Percentiles rank a stretch among this genome's conserved stretches.
phyloP scores from a whole-genome alignment of 92 coral and sea anemone species.

The Epizoanthus illoricatus region DNA sequence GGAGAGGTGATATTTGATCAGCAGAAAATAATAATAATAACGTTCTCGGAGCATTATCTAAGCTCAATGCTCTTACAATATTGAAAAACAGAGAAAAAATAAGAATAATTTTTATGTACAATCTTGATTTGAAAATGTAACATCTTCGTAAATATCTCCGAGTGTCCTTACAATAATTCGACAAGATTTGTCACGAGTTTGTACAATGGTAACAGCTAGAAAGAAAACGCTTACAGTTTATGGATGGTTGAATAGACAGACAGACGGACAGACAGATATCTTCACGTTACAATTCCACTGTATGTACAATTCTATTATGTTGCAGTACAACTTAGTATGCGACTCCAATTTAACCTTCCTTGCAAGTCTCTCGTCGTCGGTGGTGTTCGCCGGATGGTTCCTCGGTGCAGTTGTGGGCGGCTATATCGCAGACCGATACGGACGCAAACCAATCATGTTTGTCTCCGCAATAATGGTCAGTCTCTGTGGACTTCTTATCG shows the following conservation, averaged over 20 bases:
- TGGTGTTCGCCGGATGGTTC: slow-evolving; percentile 77
- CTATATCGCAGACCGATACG: slow-evolving; percentile 76
- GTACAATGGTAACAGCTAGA: too few species aligned
- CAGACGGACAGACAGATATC: background rate
- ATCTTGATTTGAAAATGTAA: background rate
- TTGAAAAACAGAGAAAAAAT: too few species aligned
- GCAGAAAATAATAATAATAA: too few species aligned
- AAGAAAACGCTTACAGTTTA: too few species aligned
- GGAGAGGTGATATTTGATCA: too few species aligned
- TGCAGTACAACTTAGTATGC: slow-evolving; percentile 87
- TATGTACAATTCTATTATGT: background rate
- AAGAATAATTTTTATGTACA: too few species aligned
- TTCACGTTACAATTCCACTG: background rate
- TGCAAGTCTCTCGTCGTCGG: slow-evolving; percentile 76
- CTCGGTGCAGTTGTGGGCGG: slow-evolving; percentile 74
- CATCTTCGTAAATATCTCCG: background rate
- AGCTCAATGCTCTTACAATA: too few species aligned
- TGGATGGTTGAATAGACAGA: background rate
- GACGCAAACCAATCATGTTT: slow-evolving; percentile 68
- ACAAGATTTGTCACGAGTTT: background rate
- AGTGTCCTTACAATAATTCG: background rate
- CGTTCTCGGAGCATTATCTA: too few species aligned
- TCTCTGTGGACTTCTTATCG: slow-evolving; percentile 58
- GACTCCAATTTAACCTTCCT: slow-evolving; percentile 55
- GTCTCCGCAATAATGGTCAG: slow-evolving; percentile 55